Percentiles rank a stretch among this genome's conserved stretches.
Conservation (phyloP, 2,888 invertebrate species). For the Sinelater perroti region DNA sequence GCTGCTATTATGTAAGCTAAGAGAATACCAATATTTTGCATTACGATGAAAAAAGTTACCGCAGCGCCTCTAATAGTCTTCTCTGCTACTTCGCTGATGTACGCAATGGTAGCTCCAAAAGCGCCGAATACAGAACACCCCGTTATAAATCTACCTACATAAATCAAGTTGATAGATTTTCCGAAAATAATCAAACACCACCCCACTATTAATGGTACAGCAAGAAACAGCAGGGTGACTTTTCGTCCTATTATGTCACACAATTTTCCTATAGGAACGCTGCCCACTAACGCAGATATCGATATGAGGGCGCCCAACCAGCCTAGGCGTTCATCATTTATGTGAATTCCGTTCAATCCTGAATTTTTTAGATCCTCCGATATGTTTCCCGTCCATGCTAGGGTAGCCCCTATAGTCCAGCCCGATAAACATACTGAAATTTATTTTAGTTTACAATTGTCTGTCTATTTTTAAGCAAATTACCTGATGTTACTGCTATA, state of each 20-base stretch:
- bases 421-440: too few species aligned
- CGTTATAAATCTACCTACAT: conserved; percentile 73
- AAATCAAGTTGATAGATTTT: conserved; percentile 68
- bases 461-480: too few species aligned
- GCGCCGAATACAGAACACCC: conserved; percentile 83
- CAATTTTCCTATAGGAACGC: conserved; percentile 73
- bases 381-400: conserved; percentile 84
- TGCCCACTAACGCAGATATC: conserved; percentile 76
- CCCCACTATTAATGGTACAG: conserved; percentile 75
- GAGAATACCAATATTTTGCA: too few species aligned
- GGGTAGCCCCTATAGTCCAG: too few species aligned
- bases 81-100: conserved; percentile 86
- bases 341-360: conserved; percentile 64
- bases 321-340: conserved; percentile 65
- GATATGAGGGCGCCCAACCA: conserved; percentile 78
- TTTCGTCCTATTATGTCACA: conserved; percentile 71
- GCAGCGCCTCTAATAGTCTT: too few species aligned
- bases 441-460: too few species aligned
- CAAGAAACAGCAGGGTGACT: conserved; percentile 70
- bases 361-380: conserved; percentile 3
- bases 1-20: too few species aligned
- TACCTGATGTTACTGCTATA: too few species aligned
- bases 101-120: conserved; percentile 84
- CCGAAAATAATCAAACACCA: conserved; percentile 81
- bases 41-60: too few species aligned